Evolutionary conservation across 2,888 invertebrate species (phyloP).

Genomic region (Napeogenes inachia): DNA sequence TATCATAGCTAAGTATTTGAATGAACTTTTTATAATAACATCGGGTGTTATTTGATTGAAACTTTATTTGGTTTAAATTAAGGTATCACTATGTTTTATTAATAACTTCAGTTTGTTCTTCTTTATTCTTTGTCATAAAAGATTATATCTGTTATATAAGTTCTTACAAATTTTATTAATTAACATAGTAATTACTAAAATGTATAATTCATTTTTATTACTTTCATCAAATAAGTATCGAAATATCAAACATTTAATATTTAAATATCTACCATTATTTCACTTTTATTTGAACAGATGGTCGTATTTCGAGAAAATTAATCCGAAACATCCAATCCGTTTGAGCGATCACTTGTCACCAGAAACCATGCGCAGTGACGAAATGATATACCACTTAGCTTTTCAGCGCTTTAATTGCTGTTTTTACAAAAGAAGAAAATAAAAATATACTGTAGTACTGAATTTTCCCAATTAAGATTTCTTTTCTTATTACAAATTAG

Average conservation of each 20-base stretch:
- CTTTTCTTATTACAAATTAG: no score
- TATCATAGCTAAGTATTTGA: conserved; percentile 43
- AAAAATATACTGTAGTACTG: not conserved
- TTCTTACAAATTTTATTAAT: not conserved
- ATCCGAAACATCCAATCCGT: conserved; percentile 59
- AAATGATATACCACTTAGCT: conserved; percentile 24
- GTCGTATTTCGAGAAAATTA: conserved; percentile 58
- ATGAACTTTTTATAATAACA: conserved; percentile 6
- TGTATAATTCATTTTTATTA: no score
- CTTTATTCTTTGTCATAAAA: no score
- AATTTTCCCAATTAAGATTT: no score
- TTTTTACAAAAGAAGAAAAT: not conserved
- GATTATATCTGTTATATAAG: not conserved
- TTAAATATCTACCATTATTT: conserved; percentile 26
- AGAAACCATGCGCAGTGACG: conserved; percentile 46
- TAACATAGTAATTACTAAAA: not conserved
- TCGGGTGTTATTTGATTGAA: not conserved
- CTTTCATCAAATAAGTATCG: no score
- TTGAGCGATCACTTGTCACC: conserved; percentile 66
- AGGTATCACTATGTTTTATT: no score
- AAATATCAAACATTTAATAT: not conserved
- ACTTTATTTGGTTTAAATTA: not conserved
- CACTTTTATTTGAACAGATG: conserved; percentile 55
- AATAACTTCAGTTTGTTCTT: no score
- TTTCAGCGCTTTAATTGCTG: conserved; percentile 38